Percentiles rank a stretch among this genome's conserved stretches.
Conservation (phyloP, 2,888 invertebrate genomes). For the Sphaerophoria taeniata region DNA sequence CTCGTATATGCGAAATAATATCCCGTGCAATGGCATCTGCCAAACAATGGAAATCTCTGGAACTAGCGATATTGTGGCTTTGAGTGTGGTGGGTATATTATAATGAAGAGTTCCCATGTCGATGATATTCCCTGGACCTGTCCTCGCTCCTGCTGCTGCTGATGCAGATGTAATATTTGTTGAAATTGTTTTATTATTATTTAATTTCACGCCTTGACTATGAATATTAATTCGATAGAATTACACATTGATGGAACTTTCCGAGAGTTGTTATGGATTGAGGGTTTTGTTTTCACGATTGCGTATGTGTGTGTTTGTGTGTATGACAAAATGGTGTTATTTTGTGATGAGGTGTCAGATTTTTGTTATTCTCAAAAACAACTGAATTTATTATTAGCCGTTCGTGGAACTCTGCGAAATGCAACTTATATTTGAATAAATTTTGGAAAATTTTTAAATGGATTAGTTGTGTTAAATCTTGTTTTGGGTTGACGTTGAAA, state of each 20-base stretch:
- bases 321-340: neutral
- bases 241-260: conserved; percentile 31
- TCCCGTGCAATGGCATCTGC: conserved; percentile 1
- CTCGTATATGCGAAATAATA: conserved; percentile 8
- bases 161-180: conserved; percentile 57
- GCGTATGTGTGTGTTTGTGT: neutral
- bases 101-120: conserved; percentile 18
- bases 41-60: conserved; percentile 37
- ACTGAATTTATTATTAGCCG: conserved; percentile 41
- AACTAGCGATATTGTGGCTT: conserved; percentile 37
- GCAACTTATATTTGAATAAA: conserved; percentile 16
- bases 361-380: conserved; percentile 46
- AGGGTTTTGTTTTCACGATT: neutral
- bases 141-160: neutral
- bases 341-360: conserved; percentile 26
- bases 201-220: conserved; percentile 62
- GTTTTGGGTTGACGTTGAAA: neutral
- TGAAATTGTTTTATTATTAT: conserved; percentile 72
- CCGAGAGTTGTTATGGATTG: neutral
- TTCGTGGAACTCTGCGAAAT: neutral
- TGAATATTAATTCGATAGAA: conserved; percentile 68
- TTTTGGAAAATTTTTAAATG: conserved; percentile 22
- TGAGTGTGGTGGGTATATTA: conserved; percentile 2
- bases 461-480: neutral
- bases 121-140: neutral